A percentile compares a stretch with the other conserved stretches of the same genome.
Evolutionary conservation across 2,797 vertebrate genomes (phyloP).

Genomic region (Channallabes apus): DNA sequence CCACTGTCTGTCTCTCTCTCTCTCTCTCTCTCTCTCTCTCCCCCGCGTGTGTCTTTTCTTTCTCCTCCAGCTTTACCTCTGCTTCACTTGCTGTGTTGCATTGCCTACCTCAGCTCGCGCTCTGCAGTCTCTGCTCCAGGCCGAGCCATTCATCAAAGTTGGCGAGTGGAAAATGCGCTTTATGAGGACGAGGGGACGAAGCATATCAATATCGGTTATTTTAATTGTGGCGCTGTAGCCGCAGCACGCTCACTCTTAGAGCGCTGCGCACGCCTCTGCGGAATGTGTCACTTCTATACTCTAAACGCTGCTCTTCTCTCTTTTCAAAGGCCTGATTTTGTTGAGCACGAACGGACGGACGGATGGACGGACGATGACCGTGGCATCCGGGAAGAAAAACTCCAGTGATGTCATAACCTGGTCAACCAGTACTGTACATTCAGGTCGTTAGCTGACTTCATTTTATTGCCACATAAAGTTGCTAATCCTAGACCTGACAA

Average conservation of each 20-base stretch:
- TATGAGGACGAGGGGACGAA: conserved; percentile 53
- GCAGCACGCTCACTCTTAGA: background rate
- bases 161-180: conserved; percentile 57
- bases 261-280: background rate
- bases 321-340: background rate
- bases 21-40: background rate
- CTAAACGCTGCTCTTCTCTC: background rate
- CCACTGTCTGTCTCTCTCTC: background rate
- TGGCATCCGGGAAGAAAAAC: no score
- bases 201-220: conserved; percentile 56
- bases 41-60: conserved; percentile 15
- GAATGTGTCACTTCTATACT: background rate
- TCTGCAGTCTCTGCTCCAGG: conserved; percentile 35
- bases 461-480: no score
- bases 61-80: conserved; percentile 47
- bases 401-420: no score
- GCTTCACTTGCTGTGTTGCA: conserved; percentile 40
- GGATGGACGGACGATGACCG: background rate
- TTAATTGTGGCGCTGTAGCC: conserved; percentile 50
- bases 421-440: no score
- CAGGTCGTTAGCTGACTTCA: no score
- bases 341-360: background rate
- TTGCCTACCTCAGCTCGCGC: conserved; percentile 38
- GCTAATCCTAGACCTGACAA: no score
- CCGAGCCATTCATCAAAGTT: conserved; percentile 58